Base-by-base conservation (phyloP, 2,888 invertebrate genomes). In the Andrena hattorfiana region DNA sequence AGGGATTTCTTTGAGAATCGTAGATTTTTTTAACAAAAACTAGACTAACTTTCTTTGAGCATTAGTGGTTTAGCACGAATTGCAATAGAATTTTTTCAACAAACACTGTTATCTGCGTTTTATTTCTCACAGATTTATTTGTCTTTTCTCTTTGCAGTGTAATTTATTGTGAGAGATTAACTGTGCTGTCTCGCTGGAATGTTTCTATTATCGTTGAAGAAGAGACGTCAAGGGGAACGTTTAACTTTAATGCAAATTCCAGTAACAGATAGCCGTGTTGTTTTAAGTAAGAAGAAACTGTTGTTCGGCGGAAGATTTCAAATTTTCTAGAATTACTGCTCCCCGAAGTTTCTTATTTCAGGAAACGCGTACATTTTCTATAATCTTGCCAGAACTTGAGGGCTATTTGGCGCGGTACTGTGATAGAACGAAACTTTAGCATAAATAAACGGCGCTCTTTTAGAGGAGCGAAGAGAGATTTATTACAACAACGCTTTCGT, bases 191-290 rank as follows among this genome's bases (percentile, higher is more conserved):
- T n/a, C 8, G 20, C 7, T 6, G 13, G 28, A n/a, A 70, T 51
- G 30, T 69, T 56, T 70, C 48, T 48, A 70, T 51, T 76, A 20
- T 10, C 42, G 6, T 1, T 23, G 10, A 54, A 51, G 49, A 23
- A 42, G 42, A 20, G 8, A 28, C n/a, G 72, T 32, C 76, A 13
- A 10, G 56, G 48, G 64, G 8, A n/a, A 59, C 30, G 54, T 63
- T 71, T 20, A 32, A 64, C 16, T 64, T 26, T 56, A 64, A 71
- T 77, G 54, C 48, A 64, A 64, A 59, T 72, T 56, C 32, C 48
- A 32, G 16, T 28, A 48, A 54, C 23, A 48, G 54, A 48, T 48
- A 30, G 63, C 51, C 7, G 4, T 8, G 30, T 13, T 64, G 23
- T 23, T 56, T 77, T 56, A 59, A 66, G 20, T 23, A 48, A 66